phyloP scores from a whole-genome alignment of 2,797 vertebrate species.

The Chromobotia macracanthus region DNA sequence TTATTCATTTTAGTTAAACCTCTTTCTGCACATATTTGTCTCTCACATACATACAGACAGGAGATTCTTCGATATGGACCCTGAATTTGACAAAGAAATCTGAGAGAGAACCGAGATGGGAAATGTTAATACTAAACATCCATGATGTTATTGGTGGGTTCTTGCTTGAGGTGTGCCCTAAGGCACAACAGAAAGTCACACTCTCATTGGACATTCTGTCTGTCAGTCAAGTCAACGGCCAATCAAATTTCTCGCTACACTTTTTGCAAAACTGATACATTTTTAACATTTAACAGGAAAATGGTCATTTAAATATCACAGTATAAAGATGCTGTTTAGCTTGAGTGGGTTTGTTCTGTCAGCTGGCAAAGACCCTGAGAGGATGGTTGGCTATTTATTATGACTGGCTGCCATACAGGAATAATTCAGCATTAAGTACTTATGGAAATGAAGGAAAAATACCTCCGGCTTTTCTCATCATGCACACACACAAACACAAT shows the following conservation, averaged over 20 bases:
- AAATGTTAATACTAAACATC: background rate
- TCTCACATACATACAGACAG: too few relatives aligned
- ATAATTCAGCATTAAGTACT: slow-evolving; percentile 25
- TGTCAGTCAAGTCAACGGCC: background rate
- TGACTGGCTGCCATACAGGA: slow-evolving; percentile 10
- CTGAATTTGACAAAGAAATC: too few relatives aligned
- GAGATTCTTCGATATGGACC: too few relatives aligned
- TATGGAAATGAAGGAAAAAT: slow-evolving; percentile 26
- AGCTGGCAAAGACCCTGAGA: background rate
- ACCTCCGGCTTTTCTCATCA: background rate
- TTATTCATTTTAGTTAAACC: too few relatives aligned
- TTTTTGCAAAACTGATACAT: background rate
- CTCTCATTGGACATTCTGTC: background rate
- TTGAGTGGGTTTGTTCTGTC: slow-evolving; percentile 13
- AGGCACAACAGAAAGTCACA: background rate
- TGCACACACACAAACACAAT: background rate
- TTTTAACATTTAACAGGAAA: background rate
- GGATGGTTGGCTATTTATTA: background rate
- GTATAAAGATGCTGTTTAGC: slow-evolving; percentile 26
- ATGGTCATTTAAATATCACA: background rate
- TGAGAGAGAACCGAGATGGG: background rate
- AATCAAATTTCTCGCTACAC: background rate
- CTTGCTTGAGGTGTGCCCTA: slow-evolving; percentile 8
- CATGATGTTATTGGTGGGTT: slow-evolving; percentile 10
- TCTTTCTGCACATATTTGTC: too few relatives aligned